Evolutionary conservation across 2,888 invertebrate genomes (phyloP), one percentile per base, ranked within the genome.

Genomic region (Molanna angustata): DNA sequence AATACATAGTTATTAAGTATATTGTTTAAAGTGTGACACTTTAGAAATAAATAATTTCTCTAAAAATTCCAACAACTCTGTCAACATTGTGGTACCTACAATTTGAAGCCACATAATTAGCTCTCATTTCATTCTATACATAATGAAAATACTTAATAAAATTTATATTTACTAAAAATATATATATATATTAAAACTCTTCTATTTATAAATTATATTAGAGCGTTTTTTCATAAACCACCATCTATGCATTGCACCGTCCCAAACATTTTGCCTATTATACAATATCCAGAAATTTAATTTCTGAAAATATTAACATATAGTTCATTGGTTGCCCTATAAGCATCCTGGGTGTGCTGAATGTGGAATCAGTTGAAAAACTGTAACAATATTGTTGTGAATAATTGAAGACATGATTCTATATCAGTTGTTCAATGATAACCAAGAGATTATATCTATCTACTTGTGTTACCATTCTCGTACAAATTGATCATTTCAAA

Each of bases 141-240:
- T 49, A 42, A 39, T 39, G 50, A 50, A 50, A 50, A 50, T 43
- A 50, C 27, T 43, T 50, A 22, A 14, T 27, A 43, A 27, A 35
- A 41, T 49, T 27, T 47, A 42, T 33, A 41, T 54, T 54, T 45
- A 40, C 54, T 54, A 54, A 49, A 49, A 54, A 49, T 54, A 54
- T 53, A 53, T 47, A 48, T 43, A 44, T 39, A 49, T 37, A 37
- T 6, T 37, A 37, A 17, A 27, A 16, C 21, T n/a, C 13, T 35
- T 17, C 18, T n/a, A 17, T 7, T 37, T 17, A 11, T 4, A 13
- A 17, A 37, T 18, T 37, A 18, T 16, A 16, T 37, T 37, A 37
- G 11, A 37, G 16, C 18, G 16, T 17, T 18, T 17, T 17, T 17
- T 37, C 37, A 37, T 37, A 18, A 17, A 37, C 37, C 4, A 17